Evolutionary conservation across 1,140 invertebrate genomes (phyloP), one percentile per base, ranked within the genome.

Genomic region (Zophobas atratus): DNA sequence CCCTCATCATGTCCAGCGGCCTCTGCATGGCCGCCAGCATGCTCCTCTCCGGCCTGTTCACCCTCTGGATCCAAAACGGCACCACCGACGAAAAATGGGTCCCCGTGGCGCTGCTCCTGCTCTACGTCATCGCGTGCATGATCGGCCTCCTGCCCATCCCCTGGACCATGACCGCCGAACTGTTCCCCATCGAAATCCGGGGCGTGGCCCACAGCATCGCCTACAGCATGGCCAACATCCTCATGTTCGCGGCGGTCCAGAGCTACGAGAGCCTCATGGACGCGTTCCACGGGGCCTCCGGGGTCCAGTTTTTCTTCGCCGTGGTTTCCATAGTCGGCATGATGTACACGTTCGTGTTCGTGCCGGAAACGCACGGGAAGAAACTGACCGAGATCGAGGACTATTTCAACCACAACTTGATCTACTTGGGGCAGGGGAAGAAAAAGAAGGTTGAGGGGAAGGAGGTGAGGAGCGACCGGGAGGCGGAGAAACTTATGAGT

Each of bases 301-400:
- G 82, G 1, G 38, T 84, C 1, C 83, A 82, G 87, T 90, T 1
- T 87, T 88, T 94, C 72, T 95, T 94, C 85, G 88, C 93, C 1
- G 89, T 87, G 0, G 84, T 93, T 53, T 91, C 91, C 0, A 77
- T 92, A 1, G 80, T 89, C 0, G 88, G 90, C 1, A 33, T 88
- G 0, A 79, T 90, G 1, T 92, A 91, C 81, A 90, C 91, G 6
- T 89, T 88, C 72, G 80, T 92, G 8, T 87, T 91, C 79, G 86
- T 94, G 5, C 93, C 93, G 0, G 93, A 94, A 85, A 94, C 93
- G 0, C 92, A 93, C 83, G 89, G 88, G 6, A 92, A 90, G 82
- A 90, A 90, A 71, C 85, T 93, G 0, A 89, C 89, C 2, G 92
- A 94, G 82, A 93, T 94, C 76, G 88, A 91, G 79, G 87, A 88